phyloP scores from a whole-genome alignment of 2,113 vertebrate species.

The Gymnogyps californianus region DNA sequence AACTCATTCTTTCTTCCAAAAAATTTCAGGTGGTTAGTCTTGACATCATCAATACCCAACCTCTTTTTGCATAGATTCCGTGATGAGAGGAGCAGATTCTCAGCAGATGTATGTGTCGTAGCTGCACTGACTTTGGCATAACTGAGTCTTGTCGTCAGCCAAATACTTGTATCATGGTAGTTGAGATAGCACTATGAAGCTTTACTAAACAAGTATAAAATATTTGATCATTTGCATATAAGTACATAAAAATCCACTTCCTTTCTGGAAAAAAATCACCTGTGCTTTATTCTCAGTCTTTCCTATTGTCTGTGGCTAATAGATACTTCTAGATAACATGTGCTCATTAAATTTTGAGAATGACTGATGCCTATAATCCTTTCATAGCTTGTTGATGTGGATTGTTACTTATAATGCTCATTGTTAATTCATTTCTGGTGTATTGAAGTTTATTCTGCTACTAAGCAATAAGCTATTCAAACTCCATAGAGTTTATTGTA shows the following conservation, averaged over 20 bases:
- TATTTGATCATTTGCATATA: neutral
- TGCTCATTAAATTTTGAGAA: neutral
- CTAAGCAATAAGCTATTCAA: neutral
- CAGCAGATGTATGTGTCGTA: neutral
- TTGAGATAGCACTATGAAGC: neutral
- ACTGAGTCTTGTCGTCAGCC: neutral
- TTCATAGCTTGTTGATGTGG: neutral
- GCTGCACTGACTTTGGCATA: neutral
- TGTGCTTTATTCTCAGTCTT: neutral
- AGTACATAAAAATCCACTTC: neutral
- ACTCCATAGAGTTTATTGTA: neutral
- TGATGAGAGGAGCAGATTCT: neutral
- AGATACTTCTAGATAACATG: neutral
- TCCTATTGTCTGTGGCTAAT: neutral
- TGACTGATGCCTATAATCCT: neutral
- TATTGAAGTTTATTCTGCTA: neutral
- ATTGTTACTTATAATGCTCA: neutral
- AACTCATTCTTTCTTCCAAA: neutral
- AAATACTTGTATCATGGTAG: neutral
- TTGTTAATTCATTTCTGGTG: neutral
- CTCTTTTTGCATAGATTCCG: accelerated
- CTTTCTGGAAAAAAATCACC: neutral
- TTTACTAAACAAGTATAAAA: neutral
- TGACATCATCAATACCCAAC: neutral
- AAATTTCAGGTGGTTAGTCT: neutral